These are phyloP conservation scores for Megatriorchis doriae DNA, from an alignment of 2,113 vertebrate species.

Conservation along the genomic window DNA sequence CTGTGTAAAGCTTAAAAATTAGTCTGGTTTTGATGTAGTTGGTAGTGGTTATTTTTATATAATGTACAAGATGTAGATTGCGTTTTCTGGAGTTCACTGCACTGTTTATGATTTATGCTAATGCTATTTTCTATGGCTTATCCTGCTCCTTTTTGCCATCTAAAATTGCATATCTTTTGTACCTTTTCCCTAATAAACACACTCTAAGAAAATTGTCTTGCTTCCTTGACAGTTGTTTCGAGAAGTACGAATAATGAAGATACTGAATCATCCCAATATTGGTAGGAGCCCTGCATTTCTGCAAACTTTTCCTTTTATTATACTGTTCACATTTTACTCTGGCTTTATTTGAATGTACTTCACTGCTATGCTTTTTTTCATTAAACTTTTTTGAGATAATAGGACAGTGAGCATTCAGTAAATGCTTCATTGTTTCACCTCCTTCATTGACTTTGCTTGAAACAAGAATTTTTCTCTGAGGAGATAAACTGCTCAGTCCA, in stretches of 20 bases:
- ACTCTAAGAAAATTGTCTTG: slow-evolving; percentile 11
- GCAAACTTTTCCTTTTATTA: neutral
- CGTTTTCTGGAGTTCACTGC: neutral
- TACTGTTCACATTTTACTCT: neutral
- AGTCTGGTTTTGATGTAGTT: neutral
- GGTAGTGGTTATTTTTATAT: neutral
- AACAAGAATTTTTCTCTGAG: neutral
- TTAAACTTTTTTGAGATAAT: neutral
- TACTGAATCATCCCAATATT: slow-evolving; percentile 97
- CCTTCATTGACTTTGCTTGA: neutral
- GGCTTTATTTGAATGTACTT: slow-evolving; percentile 4
- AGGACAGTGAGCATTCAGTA: neutral
- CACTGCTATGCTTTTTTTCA: neutral
- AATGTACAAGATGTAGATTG: neutral
- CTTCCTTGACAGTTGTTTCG: slow-evolving; percentile 89
- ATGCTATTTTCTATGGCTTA: neutral
- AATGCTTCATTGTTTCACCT: neutral
- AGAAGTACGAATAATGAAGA: slow-evolving; percentile 99
- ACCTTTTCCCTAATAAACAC: neutral
- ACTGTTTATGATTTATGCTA: neutral
- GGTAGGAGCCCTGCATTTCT: slow-evolving; percentile 75
- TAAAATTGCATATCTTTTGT: neutral
- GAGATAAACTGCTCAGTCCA: neutral
- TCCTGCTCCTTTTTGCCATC: neutral
- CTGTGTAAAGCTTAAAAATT: neutral